These are phyloP conservation scores for Encarsia formosa DNA, from an alignment of 2,888 invertebrate species.

Conservation along the genomic window DNA sequence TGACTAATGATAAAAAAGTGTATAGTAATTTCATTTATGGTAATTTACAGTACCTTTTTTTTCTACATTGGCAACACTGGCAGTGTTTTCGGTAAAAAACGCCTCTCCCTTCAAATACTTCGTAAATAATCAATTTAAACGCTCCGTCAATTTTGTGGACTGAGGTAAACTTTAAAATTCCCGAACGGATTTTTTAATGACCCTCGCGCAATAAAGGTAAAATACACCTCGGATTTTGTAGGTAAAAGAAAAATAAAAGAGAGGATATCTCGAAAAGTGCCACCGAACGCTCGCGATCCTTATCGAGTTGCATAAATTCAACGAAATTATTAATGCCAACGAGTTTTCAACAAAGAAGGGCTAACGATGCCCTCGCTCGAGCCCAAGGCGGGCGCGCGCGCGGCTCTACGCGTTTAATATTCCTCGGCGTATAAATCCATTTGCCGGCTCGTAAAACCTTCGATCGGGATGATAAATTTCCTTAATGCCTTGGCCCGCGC, in stretches of 20 bases:
- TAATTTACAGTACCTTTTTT: no score
- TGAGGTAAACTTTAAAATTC: neutral
- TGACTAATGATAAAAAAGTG: no score
- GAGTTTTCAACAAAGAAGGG: conserved; percentile 17
- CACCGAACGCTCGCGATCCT: neutral
- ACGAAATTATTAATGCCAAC: conserved; percentile 19
- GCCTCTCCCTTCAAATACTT: no score
- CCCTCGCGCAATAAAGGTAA: neutral
- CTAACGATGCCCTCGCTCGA: conserved; percentile 15
- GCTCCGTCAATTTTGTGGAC: no score
- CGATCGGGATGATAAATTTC: conserved; percentile 25
- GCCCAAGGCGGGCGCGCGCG: neutral
- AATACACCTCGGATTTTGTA: neutral
- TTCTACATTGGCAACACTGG: no score
- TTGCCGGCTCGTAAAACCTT: conserved; percentile 23
- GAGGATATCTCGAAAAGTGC: neutral
- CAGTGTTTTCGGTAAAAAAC: no score
- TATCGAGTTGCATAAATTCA: conserved; percentile 9
- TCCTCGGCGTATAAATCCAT: conserved; percentile 14
- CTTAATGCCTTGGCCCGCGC: conserved; percentile 14
- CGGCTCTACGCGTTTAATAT: neutral
- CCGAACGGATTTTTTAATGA: neutral
- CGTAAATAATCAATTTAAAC: no score
- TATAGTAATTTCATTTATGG: no score
- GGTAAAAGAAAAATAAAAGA: neutral